Evolutionary conservation across 2,888 invertebrate species (phyloP), one percentile per base, ranked within the genome.

Genomic region (Iphiclides podalirius): DNA sequence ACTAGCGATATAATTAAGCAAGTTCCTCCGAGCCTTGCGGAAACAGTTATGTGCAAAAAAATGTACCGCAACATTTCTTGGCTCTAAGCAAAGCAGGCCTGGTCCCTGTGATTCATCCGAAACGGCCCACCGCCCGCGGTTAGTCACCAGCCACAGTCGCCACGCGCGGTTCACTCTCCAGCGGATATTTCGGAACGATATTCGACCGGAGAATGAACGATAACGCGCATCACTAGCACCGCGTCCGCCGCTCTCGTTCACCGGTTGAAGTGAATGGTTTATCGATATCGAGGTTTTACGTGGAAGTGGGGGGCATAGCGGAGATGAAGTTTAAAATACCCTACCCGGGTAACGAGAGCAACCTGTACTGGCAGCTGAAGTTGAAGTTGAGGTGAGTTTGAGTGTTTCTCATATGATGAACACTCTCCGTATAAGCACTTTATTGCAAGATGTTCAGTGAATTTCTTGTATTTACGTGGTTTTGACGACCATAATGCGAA

Each of bases 61-160:
- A 77, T 79, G 83, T 79, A 84, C 83, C 83, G 82, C 79, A 82
- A 82, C 70, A 70, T 72, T 12, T 31, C 20, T 68, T 81, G 75
- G 72, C 70, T 73, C 69, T 67, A 75, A 82, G 70, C 70, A 70
- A 74, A 69, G 68, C 72, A 75, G 77, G 63, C 59, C 59, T 62
- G 63, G 61, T 61, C 20, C 62, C 76, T 72, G 78, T 86, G 86
- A 87, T 61, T 86, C 86, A 87, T 72, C 69, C 66, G 54, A 37
- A 47, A 60, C 60, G 47, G 39, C 47, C 39, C 48, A 41, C 47
- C 40, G 60, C 53, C 49, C 59, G 61, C 58, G 52, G 63, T 82
- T 79, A 80, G 77, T 80, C 76, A 79, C 69, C 60, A 60, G 57
- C 62, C 58, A 63, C 60, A 63, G 60, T 58, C 67, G 67, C 61